A percentile compares a stretch with the other conserved stretches of the same genome.
Evolutionary conservation across 2,797 vertebrate genomes (phyloP).

Genomic region (Siniperca undulata): DNA sequence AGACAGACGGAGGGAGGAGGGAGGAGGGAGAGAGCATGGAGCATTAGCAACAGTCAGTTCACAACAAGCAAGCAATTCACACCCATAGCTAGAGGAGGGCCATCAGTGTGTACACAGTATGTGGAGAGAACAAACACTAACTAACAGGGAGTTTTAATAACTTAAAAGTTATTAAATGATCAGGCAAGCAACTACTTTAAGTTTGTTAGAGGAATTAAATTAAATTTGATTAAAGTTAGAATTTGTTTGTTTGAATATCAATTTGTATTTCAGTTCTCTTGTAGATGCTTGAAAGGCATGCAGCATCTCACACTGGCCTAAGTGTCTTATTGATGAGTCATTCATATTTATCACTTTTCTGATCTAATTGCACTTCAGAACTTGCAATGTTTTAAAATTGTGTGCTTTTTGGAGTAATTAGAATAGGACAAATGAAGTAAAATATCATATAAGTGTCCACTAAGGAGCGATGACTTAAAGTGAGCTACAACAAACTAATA

Average conservation of each 20-base stretch:
- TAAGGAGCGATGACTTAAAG: not conserved
- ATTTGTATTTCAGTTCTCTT: not conserved
- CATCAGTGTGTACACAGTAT: not conserved
- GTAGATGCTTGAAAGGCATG: not conserved
- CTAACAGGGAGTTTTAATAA: not conserved
- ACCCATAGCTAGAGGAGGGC: slow-evolving; percentile 30
- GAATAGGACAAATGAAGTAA: not conserved
- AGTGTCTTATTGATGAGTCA: not conserved
- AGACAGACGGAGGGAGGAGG: slow-evolving; percentile 45
- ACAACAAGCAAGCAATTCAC: slow-evolving; percentile 40
- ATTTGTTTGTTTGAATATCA: not conserved
- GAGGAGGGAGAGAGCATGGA: slow-evolving; percentile 4
- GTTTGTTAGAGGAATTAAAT: not conserved
- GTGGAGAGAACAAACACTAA: not conserved
- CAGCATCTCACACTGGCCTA: not conserved
- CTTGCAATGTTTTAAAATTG: not conserved
- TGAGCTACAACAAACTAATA: not conserved
- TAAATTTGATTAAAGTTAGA: not conserved
- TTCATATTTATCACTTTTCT: not conserved
- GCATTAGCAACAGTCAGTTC: slow-evolving; percentile 39
- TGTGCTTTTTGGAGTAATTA: not conserved
- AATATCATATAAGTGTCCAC: too few relatives aligned
- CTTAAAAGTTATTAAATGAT: not conserved
- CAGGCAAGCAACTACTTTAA: not conserved
- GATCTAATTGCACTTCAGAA: not conserved